Base-by-base conservation (phyloP, 2,113 vertebrate genomes). In the Oncorhynchus mykiss region DNA sequence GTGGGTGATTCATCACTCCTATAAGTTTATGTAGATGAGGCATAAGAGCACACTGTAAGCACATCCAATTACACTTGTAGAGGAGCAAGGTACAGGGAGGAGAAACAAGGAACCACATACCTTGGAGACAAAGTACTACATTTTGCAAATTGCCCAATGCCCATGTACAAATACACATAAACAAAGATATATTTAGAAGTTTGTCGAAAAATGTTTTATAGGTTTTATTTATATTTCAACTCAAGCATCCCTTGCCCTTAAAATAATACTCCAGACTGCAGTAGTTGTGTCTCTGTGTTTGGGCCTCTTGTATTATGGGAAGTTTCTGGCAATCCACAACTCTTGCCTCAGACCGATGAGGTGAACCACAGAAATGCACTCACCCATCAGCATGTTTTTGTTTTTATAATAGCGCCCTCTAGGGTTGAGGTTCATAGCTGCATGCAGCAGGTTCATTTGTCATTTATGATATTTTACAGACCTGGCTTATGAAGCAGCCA, bases 401-500 rank as follows among this genome's bases (percentile, higher is more conserved):
- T 16, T 34, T 24, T 29, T 60, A 34, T 31, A 9, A 18, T 65
- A 48, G 22, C 22, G 31, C 62, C 72, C 60, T 74, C 60, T 49
- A 66, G 60, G 12, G 73, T n/a, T 45, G 27, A 16, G 8, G 66
- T 34, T 13, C 48, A n/a, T 60, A 69, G 39, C 20, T 65, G 59
- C 59, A 25, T 27, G 25, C 64, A 49, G 5, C 11, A 4, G 14
- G 12, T 29, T 51, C 18, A 25, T 62, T 31, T 25, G 39, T 18
- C 14, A 66, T 84, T 24, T 49, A 48, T 49, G 7, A 48, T 22
- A 49, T n/a, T 31, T 77, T 48, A 1, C 88, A 96, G 95, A 96
- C 90, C 83, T 96, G 87, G 89, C 95, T 65, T 96, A 96, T 64
- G 95, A 96, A 76, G 92, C 93, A 79, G 91, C 92, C 69, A 93